Percentiles rank a stretch among this genome's conserved stretches.
Evolutionary conservation across 1,140 invertebrate species (phyloP).

Genomic region (Tribolium madens): DNA sequence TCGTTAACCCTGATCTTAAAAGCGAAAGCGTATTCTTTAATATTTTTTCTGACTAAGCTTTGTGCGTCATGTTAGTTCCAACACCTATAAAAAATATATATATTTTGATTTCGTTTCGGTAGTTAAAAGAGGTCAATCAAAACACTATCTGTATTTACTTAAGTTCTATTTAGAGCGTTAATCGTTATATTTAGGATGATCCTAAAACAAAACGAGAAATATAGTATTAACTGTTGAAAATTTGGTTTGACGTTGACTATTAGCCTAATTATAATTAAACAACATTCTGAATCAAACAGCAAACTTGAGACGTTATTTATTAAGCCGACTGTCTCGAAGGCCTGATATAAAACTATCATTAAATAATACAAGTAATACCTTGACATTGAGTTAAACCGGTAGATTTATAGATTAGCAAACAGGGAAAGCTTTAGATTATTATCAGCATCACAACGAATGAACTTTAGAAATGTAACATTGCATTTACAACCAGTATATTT

Average conservation of each 20-base stretch:
- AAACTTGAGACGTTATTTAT: neutral
- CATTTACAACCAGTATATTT: neutral
- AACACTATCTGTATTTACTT: neutral
- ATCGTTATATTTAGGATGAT: conserved; percentile 20
- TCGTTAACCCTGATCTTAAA: neutral
- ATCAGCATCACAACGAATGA: neutral
- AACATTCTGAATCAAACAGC: neutral
- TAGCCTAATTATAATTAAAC: neutral
- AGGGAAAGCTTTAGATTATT: neutral
- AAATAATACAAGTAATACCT: neutral
- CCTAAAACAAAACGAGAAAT: conserved; percentile 2
- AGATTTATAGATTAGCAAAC: neutral
- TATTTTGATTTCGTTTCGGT: conserved; percentile 3
- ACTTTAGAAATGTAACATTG: neutral
- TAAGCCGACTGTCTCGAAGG: neutral
- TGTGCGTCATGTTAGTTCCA: conserved; percentile 7
- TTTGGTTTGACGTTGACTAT: conserved; percentile 4
- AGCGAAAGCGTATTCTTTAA: neutral
- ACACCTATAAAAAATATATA: conserved; percentile 27
- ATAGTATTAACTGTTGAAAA: conserved; percentile 25
- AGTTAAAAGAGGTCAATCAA: conserved; percentile 26
- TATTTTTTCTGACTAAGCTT: conserved; percentile 7
- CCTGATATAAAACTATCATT: neutral
- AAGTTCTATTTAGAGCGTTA: conserved; percentile 13
- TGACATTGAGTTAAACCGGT: neutral